Conservation (phyloP, 2,888 invertebrate species). For the Keiferia lycopersicella region DNA sequence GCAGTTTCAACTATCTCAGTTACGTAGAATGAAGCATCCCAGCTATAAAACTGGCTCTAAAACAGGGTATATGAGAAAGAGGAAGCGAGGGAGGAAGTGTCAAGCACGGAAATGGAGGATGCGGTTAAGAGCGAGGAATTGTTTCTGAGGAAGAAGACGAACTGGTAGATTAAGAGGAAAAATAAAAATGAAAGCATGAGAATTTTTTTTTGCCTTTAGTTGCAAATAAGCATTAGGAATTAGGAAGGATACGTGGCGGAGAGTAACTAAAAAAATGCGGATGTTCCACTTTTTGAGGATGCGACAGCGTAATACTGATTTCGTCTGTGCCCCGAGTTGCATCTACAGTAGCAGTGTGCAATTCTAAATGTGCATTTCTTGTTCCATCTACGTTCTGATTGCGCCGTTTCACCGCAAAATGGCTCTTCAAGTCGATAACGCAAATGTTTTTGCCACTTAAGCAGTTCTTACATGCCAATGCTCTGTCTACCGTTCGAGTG, state of each 20-base stretch:
- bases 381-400: conserved; percentile 44
- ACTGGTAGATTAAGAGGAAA: too few relatives aligned
- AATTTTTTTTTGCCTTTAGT: too few relatives aligned
- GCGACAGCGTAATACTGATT: background rate
- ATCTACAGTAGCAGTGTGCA: conserved; percentile 5
- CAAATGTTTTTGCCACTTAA: conserved; percentile 26
- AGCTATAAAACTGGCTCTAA: background rate
- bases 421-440: conserved; percentile 28
- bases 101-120: too few relatives aligned
- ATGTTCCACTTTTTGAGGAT: too few relatives aligned
- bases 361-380: conserved; percentile 39
- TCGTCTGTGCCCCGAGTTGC: background rate
- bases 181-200: too few relatives aligned
- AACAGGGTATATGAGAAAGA: background rate
- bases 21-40: conserved; percentile 5
- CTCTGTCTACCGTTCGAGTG: conserved; percentile 33
- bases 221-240: too few relatives aligned
- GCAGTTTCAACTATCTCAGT: conserved; percentile 17
- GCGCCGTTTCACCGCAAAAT: conserved; percentile 36
- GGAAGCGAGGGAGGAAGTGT: too few relatives aligned
- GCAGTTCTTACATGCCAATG: conserved; percentile 21
- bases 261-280: too few relatives aligned
- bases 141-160: too few relatives aligned
- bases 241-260: too few relatives aligned
- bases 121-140: too few relatives aligned